phyloP scores from a whole-genome alignment of 2,113 vertebrate genomes.

The Sinocyclocheilus anophthalmus region DNA sequence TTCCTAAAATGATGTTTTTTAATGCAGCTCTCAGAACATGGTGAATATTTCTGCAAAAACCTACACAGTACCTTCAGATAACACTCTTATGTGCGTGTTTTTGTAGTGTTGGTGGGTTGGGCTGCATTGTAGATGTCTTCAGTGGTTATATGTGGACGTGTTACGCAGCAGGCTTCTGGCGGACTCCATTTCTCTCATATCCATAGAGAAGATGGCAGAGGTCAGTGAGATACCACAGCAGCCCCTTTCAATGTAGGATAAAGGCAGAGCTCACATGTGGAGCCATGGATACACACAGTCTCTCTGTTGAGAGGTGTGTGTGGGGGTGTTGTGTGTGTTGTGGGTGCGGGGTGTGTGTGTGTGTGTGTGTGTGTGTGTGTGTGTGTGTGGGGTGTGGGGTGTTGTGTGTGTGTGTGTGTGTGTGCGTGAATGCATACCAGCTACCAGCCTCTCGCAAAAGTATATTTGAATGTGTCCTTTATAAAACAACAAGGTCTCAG shows the following conservation, averaged over 20 bases:
- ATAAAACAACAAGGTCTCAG: background rate
- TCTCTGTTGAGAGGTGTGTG: background rate
- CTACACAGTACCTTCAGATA: background rate
- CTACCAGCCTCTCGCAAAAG: background rate
- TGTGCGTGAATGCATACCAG: background rate
- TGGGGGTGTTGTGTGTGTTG: background rate
- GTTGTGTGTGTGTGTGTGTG: background rate
- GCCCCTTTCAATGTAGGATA: constrained; percentile 69
- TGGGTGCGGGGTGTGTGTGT: no score
- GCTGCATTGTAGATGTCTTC: constrained; percentile 10
- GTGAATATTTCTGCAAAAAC: background rate
- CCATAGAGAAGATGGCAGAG: constrained; percentile 69
- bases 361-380: no score
- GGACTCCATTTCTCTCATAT: constrained; percentile 33
- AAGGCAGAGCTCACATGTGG: constrained; percentile 56
- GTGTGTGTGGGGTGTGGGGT: background rate
- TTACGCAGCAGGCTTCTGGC: constrained; percentile 4
- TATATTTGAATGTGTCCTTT: background rate
- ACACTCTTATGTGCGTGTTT: background rate
- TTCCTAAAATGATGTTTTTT: background rate
- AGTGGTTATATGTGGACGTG: constrained; percentile 1
- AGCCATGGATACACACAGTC: constrained; percentile 45
- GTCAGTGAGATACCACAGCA: constrained; percentile 64
- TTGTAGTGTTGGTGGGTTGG: background rate
- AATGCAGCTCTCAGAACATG: background rate